These are phyloP conservation scores for Prosapia bicincta DNA, from an alignment of 2,888 invertebrate species.

Conservation along the genomic window DNA sequence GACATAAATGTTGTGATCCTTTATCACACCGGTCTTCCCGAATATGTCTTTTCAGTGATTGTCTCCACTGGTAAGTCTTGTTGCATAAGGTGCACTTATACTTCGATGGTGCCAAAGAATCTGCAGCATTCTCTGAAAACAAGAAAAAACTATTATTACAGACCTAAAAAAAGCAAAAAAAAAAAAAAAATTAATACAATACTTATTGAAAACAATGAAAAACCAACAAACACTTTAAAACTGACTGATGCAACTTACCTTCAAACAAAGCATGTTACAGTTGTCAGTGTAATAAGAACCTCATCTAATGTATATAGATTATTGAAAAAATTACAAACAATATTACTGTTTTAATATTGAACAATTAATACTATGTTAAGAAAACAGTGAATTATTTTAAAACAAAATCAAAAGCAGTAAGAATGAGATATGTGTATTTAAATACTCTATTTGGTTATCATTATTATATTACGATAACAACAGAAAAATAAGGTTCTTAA, in stretches of 20 bases:
- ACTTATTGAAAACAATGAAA: not conserved
- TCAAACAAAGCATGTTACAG: not conserved
- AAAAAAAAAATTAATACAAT: not conserved
- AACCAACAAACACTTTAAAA: not conserved
- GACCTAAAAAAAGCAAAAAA: not conserved
- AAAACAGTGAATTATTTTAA: slow-evolving; percentile 7
- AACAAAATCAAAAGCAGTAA: not conserved
- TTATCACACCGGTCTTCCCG: slow-evolving; percentile 57
- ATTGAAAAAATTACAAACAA: not conserved
- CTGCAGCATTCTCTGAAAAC: not conserved
- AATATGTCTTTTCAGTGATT: slow-evolving; percentile 50
- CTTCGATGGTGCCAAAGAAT: slow-evolving; percentile 8
- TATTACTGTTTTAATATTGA: too few relatives aligned
- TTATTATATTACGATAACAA: too few relatives aligned
- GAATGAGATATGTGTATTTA: too few relatives aligned
- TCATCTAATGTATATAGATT: not conserved
- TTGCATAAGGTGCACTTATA: slow-evolving; percentile 53
- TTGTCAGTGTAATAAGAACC: not conserved
- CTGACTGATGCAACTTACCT: not conserved
- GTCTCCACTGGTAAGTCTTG: slow-evolving; percentile 65
- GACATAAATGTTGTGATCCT: slow-evolving; percentile 62
- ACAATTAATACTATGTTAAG: too few relatives aligned
- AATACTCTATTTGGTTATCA: too few relatives aligned
- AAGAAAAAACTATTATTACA: not conserved
- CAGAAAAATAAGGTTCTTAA: too few relatives aligned